These are phyloP conservation scores for Drosophila truncata DNA, from an alignment of 1,140 invertebrate genomes.

Conservation along the genomic window DNA sequence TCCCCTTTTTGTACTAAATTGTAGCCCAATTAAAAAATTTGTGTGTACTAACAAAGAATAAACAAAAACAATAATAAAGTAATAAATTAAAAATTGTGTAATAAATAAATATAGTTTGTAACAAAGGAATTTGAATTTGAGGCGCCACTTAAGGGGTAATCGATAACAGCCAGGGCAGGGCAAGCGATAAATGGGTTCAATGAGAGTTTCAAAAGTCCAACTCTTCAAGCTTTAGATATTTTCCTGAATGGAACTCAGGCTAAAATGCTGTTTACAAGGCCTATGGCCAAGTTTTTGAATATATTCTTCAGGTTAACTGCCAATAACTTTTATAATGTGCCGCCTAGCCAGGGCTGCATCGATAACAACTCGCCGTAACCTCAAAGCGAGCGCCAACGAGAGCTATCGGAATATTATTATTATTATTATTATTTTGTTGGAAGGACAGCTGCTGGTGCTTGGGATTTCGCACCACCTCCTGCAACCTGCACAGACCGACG, in stretches of 20 bases:
- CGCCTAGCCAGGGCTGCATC: conserved; percentile 19
- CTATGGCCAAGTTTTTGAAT: accelerated
- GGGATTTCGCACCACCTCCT: conserved; percentile 8
- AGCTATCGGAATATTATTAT: conserved; percentile 5
- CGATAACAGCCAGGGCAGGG: background rate
- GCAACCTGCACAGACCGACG: no score
- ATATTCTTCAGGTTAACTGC: no score
- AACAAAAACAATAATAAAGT: conserved; percentile 57
- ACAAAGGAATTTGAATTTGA: conserved; percentile 9
- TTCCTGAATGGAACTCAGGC: conserved; percentile 1
- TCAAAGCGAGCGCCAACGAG: conserved; percentile 43
- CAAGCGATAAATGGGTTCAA: background rate
- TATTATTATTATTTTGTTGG: conserved; percentile 21
- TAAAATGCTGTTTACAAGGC: background rate
- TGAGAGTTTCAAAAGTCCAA: background rate
- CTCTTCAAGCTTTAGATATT: accelerated
- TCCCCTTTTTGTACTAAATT: conserved; percentile 63
- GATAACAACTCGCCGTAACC: conserved; percentile 49
- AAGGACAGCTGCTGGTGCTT: conserved; percentile 27
- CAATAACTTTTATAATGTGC: background rate
- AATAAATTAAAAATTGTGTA: conserved; percentile 51
- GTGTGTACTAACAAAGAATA: conserved; percentile 56
- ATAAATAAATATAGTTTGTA: conserved; percentile 37
- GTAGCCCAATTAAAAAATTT: conserved; percentile 67
- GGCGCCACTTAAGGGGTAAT: background rate